Base-by-base conservation (phyloP, 1,140 invertebrate species). In the Aphelenchoides avenae region DNA sequence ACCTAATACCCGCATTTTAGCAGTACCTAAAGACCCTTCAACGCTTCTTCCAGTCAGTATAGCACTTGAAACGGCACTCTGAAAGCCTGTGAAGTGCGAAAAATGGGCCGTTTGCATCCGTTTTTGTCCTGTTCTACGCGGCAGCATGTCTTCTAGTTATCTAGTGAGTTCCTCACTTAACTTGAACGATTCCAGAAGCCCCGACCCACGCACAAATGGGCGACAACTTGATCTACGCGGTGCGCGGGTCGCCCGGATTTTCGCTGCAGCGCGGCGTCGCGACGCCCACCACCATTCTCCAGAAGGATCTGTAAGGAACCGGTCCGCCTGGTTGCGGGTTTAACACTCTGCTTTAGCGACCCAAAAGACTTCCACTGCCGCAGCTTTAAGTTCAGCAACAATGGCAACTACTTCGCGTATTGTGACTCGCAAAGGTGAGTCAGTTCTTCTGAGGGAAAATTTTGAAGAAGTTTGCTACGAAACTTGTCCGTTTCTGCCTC, bases 301-400 rank as follows among this genome's bases (percentile, higher is more conserved):
- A 43, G 9, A 40, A 58, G 18, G 30, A 39, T 11, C 37, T 58
- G 55, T 53, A 53, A 48, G 30, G 15, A 13, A 30, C 51, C 34
- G 11, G 4, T 51, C 7, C 1, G 7, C 15, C 9, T n/a, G 9
- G 27, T 29, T n/a, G 4, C 2, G 20, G 22, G 15, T 3, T 64
- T 7, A 11, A 27, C 30, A 33, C 2, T 18, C 13, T 18, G 3
- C 43, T 62, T 39, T 29, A 62, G 60, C 11, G 47, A 70, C 37
- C 63, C 63, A 24, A 54, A 63, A 26, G 27, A 52, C 33, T 27
- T 29, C 29, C 30, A 37, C 34, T 65, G 63, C 31, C 68, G 65
- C 6, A 39, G 34, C 24, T 42, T 68, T 7, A 37, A 57, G 31
- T 68, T 72, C 24, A 72, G 69, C 29, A 58, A 70, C 36, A 67